Evolutionary conservation across 92 coral and sea anemone species (phyloP), one percentile per base, ranked within the genome.

Genomic region (Epizoanthus stellaris): DNA sequence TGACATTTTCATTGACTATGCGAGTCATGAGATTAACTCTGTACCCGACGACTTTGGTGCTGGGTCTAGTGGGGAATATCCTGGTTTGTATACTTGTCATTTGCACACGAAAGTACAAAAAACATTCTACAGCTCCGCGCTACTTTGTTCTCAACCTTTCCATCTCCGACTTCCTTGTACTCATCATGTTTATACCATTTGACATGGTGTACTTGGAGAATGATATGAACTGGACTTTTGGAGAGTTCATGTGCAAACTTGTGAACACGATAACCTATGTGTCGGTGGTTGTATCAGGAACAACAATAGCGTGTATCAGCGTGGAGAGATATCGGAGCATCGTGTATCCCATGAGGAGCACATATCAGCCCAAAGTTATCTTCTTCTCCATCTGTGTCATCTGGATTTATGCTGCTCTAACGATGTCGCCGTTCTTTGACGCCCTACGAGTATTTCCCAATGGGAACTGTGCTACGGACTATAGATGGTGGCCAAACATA

Each of bases 181-280:
- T 82, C 12, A 57, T 70, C 16, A 47, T 82, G 67, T 82, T 82
- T 59, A 82, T 82, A 14, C 87, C 87, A 30, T 82, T 82, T 58
- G 87, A 82, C 34, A 25, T 82, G 81, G 87, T 65, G 6, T 82
- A 82, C 62, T 54, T 82, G 47, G 87, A 82, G 67, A 70, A 70
- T 53, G 42, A 71, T 42, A 19, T 82, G 69, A 60, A 9, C 67
- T 82, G 87, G 87, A 68, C 36, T 8, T 82, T 61, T 54, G 87
- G 87, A 61, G 43, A 61, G 39, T 52, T 70, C 15, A 82, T 82
- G 87, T 82, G 87, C 30, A 82, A 82, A 40, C 73, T 82, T 47
- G 67, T 82, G n/a, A 70, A 58, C 68, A 82, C 87, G 8, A 30
- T 82, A 19, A 61, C 87, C 14, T 82, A 61, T 34, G 23, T 53